Conservation (phyloP, 2,797 vertebrate genomes). For the Gymnodraco acuticeps region DNA sequence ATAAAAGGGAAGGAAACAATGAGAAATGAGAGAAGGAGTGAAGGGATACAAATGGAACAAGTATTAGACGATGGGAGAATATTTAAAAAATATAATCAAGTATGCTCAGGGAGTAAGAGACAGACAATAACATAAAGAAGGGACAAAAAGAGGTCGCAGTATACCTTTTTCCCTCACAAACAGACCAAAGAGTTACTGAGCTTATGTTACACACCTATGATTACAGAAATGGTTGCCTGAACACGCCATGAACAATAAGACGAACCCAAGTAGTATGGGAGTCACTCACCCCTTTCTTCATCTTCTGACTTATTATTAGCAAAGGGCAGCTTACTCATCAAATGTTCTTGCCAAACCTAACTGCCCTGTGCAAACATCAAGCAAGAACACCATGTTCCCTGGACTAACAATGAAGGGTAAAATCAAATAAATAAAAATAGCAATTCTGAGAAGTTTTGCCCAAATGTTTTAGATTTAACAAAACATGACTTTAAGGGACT, state of each 20-base stretch:
- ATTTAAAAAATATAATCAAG: constrained; percentile 13
- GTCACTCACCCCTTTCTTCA: constrained; percentile 39
- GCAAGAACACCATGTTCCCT: constrained; percentile 44
- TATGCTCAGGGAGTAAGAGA: constrained; percentile 17
- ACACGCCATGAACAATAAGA: constrained; percentile 62
- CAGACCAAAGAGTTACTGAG: constrained; percentile 61
- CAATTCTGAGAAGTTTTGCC: constrained; percentile 10
- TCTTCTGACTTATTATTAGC: constrained; percentile 33
- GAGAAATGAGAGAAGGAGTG: constrained; percentile 1
- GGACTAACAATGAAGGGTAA: constrained; percentile 20
- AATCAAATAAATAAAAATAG: constrained; percentile 10
- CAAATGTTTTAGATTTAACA: constrained; percentile 2
- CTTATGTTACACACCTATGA: constrained; percentile 75
- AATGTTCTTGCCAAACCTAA: constrained; percentile 40
- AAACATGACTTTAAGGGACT: constrained; percentile 15
- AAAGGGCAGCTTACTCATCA: constrained; percentile 54
- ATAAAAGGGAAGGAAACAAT: constrained; percentile 13
- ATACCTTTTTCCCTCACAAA: constrained; percentile 31
- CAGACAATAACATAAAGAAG: constrained; percentile 23
- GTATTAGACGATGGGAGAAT: constrained; percentile 10
- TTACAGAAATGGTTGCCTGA: constrained; percentile 70
- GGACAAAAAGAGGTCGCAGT: not conserved
- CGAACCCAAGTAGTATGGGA: constrained; percentile 24
- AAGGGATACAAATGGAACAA: constrained; percentile 5
- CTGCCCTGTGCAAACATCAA: constrained; percentile 23